A percentile compares a stretch with the other conserved stretches of the same genome.
Conservation (phyloP, 2,888 invertebrate genomes). For the Cephus sareptanus region DNA sequence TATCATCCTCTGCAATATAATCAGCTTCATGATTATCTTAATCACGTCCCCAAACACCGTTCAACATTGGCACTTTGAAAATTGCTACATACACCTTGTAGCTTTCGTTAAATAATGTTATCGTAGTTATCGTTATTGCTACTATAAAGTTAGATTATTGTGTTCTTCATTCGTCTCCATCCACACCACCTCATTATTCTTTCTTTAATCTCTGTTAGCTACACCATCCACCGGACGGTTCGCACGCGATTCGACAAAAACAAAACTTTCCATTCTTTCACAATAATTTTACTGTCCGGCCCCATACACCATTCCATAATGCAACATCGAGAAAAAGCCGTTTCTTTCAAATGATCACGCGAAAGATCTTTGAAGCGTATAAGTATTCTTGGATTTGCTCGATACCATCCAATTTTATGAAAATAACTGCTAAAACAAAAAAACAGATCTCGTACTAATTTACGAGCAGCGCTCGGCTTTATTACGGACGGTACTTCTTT, state of each 20-base stretch:
- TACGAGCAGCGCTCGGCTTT: not conserved
- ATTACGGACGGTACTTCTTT: not conserved
- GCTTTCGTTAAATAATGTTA: conserved; percentile 29
- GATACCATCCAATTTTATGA: not conserved
- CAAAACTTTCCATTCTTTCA: conserved; percentile 24
- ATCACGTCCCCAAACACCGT: not conserved
- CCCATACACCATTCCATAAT: too few species aligned
- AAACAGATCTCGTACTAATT: not conserved
- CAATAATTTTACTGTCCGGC: not conserved
- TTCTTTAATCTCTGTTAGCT: not conserved
- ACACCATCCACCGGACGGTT: conserved; percentile 32
- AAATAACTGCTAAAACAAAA: not conserved
- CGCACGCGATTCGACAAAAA: conserved; percentile 41
- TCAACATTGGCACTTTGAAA: conserved; percentile 53
- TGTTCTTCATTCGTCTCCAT: not conserved
- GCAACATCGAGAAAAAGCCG: not conserved
- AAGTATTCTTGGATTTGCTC: not conserved
- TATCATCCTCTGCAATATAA: conserved; percentile 8
- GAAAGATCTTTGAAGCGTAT: not conserved
- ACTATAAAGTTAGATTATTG: conserved; percentile 37
- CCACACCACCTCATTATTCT: not conserved
- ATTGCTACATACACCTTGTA: conserved; percentile 27
- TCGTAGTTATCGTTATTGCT: conserved; percentile 29
- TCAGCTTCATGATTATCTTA: not conserved
- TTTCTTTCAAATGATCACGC: not conserved